Evolutionary conservation across 2,888 invertebrate genomes (phyloP), one percentile per base, ranked within the genome.

Genomic region (Diloba caeruleocephala): DNA sequence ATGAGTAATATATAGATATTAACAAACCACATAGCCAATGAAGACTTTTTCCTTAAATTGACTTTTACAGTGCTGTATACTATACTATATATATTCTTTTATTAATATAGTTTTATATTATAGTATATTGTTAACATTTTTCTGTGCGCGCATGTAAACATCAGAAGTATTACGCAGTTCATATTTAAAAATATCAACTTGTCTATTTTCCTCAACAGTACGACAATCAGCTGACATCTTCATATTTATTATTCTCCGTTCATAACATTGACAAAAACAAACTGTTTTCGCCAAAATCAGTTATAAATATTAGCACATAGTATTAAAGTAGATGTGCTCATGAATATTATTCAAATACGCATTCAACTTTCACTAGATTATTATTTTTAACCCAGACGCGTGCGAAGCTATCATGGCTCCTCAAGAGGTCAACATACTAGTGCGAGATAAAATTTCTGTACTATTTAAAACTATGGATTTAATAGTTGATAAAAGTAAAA

Each of bases 361-460:
- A 54, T 34, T 48, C 29, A 62, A 78, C 80, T 79, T 81, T 81
- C 79, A 73, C 76, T 79, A 45, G 58, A 66, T 69, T 67, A 66
- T 69, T 67, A 76, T 76, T 76, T 73, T 73, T 70, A 70, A 70
- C 61, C 59, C 28, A 34, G 52, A 42, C 46, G 49, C 34, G 37
- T 50, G 58, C 63, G 49, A 56, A 66, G 57, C 56, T 57, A 60
- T 62, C 66, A 55, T 62, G 63, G 67, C 61, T 57, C 54, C 54
- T 34, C 51, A 42, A 44, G 69, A 74, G 78, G 74, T 79, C 79
- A 78, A 75, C 63, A 74, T 42, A 69, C 73, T 58, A 65, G 54
- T 49, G 43, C 53, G 36, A 63, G 68, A 59, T 62, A 73, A 78
- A 66, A 65, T 61, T 69, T 52, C 44, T 63, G 51, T 32, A 62